These are phyloP conservation scores for Syngnathus scovelli DNA, from an alignment of 2,113 vertebrate species.

Conservation along the genomic window DNA sequence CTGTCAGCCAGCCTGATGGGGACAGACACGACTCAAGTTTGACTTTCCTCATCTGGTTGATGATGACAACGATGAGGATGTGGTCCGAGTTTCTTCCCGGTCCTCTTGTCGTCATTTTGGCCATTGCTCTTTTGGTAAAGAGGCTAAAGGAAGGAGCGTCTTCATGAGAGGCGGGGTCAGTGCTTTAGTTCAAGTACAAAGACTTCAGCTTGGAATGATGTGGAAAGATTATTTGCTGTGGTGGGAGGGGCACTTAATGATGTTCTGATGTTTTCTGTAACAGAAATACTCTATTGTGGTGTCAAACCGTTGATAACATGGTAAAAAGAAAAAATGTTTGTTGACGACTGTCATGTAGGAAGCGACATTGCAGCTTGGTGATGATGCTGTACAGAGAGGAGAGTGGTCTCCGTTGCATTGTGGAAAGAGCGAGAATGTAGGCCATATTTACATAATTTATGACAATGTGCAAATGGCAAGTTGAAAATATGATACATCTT, in stretches of 20 bases:
- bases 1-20: slow-evolving; percentile 60
- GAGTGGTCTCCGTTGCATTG: slow-evolving; percentile 2
- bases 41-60: slow-evolving; percentile 61
- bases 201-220: background rate
- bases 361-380: background rate
- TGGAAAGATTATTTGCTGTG: background rate
- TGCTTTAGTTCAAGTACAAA: background rate
- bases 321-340: too few relatives aligned
- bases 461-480: background rate
- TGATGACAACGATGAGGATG: slow-evolving; percentile 45
- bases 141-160: slow-evolving; percentile 16
- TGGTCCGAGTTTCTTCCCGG: slow-evolving; percentile 28
- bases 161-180: background rate
- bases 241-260: background rate
- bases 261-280: background rate
- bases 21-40: slow-evolving; percentile 63
- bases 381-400: background rate
- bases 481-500: background rate
- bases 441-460: background rate
- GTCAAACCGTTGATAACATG: too few relatives aligned
- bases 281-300: too few relatives aligned
- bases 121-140: slow-evolving; percentile 30
- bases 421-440: background rate
- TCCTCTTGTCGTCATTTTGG: slow-evolving; percentile 23
- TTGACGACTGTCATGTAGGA: background rate